Percentiles rank a stretch among this genome's conserved stretches.
Conservation (phyloP, 2,888 invertebrate species). For the Diloba caeruleocephala region DNA sequence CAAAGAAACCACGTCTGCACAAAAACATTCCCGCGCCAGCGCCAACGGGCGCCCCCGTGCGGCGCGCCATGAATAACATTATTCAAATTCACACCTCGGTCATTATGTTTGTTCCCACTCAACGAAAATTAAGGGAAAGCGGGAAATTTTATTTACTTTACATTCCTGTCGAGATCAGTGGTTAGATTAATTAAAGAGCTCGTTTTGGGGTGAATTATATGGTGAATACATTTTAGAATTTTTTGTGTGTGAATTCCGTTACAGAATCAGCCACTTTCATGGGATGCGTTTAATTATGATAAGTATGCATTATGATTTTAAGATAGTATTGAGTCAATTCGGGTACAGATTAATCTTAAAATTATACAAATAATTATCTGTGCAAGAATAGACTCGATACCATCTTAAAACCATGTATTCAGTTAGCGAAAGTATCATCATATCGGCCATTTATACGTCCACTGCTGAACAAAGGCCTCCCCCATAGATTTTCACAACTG, state of each 20-base stretch:
- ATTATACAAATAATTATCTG: no score
- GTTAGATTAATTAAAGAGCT: constrained; percentile 25
- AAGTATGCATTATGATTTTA: no score
- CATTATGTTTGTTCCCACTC: constrained; percentile 29
- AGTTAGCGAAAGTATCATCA: no score
- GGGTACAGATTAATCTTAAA: no score
- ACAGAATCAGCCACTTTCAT: not conserved
- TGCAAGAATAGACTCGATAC: no score
- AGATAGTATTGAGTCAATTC: no score
- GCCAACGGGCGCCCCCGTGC: constrained; percentile 17
- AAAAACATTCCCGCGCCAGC: constrained; percentile 1
- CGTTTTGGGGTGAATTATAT: not conserved
- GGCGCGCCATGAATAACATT: constrained; percentile 49
- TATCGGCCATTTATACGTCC: no score
- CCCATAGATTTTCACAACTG: no score
- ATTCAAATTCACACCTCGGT: constrained; percentile 49
- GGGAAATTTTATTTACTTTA: constrained; percentile 28
- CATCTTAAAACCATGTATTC: no score
- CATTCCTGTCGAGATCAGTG: constrained; percentile 20
- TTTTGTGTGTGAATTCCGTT: not conserved
- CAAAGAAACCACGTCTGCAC: not conserved
- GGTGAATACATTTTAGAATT: not conserved
- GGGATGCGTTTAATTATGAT: no score
- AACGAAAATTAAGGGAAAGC: constrained; percentile 7
- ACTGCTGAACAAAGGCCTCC: no score